These are phyloP conservation scores for Drosophila recens DNA, from an alignment of 2,888 invertebrate genomes.

Conservation along the genomic window DNA sequence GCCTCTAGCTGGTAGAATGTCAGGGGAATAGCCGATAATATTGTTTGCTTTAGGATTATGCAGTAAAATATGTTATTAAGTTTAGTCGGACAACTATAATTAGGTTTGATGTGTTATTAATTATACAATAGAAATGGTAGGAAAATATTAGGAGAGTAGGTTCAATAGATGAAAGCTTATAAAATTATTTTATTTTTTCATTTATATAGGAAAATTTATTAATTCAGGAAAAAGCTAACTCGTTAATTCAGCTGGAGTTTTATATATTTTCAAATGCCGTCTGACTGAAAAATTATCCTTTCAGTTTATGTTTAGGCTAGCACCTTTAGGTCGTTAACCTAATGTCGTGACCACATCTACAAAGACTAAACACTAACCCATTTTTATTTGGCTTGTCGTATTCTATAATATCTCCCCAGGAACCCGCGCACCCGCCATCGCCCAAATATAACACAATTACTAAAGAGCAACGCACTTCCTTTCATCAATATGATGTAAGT, in stretches of 20 bases:
- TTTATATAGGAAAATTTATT: too few relatives aligned
- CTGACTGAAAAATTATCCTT: not conserved
- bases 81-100: not conserved
- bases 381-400: conserved; percentile 32
- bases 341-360: conserved; percentile 5
- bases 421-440: conserved; percentile 83
- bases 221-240: too few relatives aligned
- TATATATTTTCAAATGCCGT: too few relatives aligned
- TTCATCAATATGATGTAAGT: conserved; percentile 85
- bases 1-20: not conserved
- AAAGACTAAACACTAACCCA: conserved; percentile 42
- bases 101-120: not conserved
- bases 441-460: conserved; percentile 83
- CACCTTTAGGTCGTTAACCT: conserved; percentile 16
- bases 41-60: conserved; percentile 8
- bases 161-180: not conserved
- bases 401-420: conserved; percentile 50
- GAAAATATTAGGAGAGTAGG: not conserved
- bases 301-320: not conserved
- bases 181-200: too few relatives aligned
- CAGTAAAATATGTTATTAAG: not conserved
- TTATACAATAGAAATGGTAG: not conserved
- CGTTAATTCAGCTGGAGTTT: too few relatives aligned
- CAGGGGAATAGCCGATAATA: conserved; percentile 32
- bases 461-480: conserved; percentile 84